Conservation (phyloP, 2,797 vertebrate genomes). For the Silurus lanzhouensis region DNA sequence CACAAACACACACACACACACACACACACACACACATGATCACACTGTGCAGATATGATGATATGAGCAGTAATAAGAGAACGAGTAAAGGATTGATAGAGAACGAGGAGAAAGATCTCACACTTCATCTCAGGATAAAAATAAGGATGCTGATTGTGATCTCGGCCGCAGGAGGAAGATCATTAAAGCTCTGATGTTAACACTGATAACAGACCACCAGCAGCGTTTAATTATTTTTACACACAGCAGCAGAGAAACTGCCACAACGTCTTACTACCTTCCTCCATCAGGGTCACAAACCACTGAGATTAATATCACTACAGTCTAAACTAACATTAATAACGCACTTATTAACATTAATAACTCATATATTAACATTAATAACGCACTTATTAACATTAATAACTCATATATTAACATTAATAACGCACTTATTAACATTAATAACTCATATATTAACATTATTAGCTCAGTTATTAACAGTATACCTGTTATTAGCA, state of each 20-base stretch:
- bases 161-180: not conserved
- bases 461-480: no score
- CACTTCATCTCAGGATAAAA: not conserved
- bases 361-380: no score
- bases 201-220: not conserved
- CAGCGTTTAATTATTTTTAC: not conserved
- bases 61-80: not conserved
- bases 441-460: no score
- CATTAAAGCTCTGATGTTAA: not conserved
- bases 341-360: no score
- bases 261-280: not conserved
- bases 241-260: not conserved
- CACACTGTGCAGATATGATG: not conserved
- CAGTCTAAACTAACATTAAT: no score
- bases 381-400: no score
- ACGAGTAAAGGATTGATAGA: not conserved
- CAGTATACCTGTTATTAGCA: no score
- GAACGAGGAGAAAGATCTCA: no score
- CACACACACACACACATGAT: not conserved
- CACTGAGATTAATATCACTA: no score
- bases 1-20: constrained; percentile 5
- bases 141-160: not conserved
- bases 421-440: no score
- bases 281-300: not conserved
- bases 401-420: no score